phyloP scores from a whole-genome alignment of 2,888 invertebrate genomes.

The Drosophila merina region DNA sequence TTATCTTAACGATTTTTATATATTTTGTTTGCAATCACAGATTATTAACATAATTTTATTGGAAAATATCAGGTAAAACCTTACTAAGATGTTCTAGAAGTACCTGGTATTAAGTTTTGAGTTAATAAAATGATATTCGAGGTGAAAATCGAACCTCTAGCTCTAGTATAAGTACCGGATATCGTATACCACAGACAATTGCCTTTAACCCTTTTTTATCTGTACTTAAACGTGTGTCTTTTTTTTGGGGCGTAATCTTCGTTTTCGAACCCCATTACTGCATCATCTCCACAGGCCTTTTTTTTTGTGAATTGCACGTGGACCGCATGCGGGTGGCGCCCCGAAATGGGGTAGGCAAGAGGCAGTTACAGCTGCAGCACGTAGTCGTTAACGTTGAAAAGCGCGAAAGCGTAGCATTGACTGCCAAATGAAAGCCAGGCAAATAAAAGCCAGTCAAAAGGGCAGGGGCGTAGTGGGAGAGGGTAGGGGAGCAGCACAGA shows the following conservation, averaged over 20 bases:
- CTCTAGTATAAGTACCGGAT: no score
- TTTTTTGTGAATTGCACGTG: constrained; percentile 54
- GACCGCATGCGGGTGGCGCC: constrained; percentile 43
- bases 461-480: constrained; percentile 26
- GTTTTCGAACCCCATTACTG: constrained; percentile 10
- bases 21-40: no score
- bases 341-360: constrained; percentile 46
- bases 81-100: no score
- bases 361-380: constrained; percentile 71
- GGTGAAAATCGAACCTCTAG: no score
- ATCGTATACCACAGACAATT: no score
- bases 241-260: constrained; percentile 3
- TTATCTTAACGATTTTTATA: no score
- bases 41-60: background rate
- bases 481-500: constrained; percentile 9
- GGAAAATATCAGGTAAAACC: no score
- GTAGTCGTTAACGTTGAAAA: constrained; percentile 59
- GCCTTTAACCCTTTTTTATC: no score
- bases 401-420: constrained; percentile 69
- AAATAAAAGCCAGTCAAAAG: constrained; percentile 53
- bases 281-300: constrained; percentile 5
- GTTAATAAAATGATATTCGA: no score
- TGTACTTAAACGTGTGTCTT: background rate
- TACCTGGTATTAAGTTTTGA: no score
- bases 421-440: constrained; percentile 64